Evolutionary conservation across 2,797 vertebrate species (phyloP).

Genomic region (Danio albolineatus): DNA sequence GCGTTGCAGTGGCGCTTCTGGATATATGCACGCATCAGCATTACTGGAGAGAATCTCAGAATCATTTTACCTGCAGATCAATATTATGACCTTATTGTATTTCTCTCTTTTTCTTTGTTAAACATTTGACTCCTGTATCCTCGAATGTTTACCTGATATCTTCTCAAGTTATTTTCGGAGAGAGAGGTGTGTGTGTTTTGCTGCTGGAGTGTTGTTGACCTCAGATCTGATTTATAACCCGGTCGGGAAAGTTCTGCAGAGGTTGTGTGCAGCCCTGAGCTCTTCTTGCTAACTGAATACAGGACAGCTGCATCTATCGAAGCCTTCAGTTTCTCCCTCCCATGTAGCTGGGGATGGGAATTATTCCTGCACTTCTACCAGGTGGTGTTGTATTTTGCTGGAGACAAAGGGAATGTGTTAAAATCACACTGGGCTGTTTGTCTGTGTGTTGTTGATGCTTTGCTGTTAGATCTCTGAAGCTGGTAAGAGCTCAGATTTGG

Average conservation of each 20-base stretch:
- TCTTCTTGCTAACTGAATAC: neutral
- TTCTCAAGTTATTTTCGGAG: conserved; percentile 14
- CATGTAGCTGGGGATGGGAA: neutral
- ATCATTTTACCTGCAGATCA: conserved; percentile 32
- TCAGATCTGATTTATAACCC: conserved; percentile 34
- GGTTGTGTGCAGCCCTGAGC: conserved; percentile 7
- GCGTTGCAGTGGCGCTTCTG: neutral
- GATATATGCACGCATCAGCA: conserved; percentile 18
- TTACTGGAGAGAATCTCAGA: conserved; percentile 18
- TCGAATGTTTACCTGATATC: conserved; percentile 5
- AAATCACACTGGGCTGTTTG: neutral
- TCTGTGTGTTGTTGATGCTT: neutral
- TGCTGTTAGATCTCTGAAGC: conserved; percentile 28
- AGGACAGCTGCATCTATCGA: neutral
- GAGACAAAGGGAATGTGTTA: conserved; percentile 21
- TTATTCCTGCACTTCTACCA: neutral
- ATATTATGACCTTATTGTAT: conserved; percentile 29
- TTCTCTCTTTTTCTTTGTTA: conserved; percentile 33
- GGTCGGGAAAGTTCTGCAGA: conserved; percentile 22
- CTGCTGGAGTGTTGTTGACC: conserved; percentile 33
- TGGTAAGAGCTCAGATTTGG: conserved; percentile 22
- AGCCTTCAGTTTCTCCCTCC: neutral
- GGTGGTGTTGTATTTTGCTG: conserved; percentile 20
- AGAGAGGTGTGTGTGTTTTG: neutral
- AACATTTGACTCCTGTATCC: conserved; percentile 2